Evolutionary conservation across 2,797 vertebrate genomes (phyloP).

Genomic region (Chloroceryle inda): DNA sequence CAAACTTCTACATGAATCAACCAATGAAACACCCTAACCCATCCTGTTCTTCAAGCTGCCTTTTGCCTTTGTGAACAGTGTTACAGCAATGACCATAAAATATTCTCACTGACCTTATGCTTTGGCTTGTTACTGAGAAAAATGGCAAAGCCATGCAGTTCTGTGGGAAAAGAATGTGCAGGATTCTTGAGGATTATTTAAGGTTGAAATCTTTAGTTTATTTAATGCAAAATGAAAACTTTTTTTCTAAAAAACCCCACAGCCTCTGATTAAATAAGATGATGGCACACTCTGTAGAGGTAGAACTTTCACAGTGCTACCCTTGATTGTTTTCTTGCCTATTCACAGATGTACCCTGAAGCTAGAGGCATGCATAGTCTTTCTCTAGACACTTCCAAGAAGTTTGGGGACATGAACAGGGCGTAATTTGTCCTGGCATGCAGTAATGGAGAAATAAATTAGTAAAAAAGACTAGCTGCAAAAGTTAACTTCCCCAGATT

Average conservation of each 20-base stretch:
- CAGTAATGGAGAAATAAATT: background rate
- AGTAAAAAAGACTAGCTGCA: background rate
- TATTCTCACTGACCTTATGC: background rate
- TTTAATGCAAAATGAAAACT: background rate
- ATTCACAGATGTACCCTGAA: background rate
- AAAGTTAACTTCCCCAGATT: background rate
- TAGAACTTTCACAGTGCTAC: background rate
- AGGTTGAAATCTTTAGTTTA: background rate
- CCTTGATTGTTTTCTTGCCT: background rate
- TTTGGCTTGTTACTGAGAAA: background rate
- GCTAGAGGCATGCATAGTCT: background rate
- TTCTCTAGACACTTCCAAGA: background rate
- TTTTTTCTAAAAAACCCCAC: background rate
- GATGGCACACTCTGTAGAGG: background rate
- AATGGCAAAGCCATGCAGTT: background rate
- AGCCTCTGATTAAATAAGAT: background rate
- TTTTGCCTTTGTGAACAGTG: background rate
- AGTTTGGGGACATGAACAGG: background rate
- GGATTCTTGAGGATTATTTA: background rate
- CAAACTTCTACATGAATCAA: background rate
- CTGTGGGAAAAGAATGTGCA: background rate
- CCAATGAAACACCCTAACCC: background rate
- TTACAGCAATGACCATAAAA: background rate
- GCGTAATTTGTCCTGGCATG: background rate
- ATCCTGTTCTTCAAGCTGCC: background rate